Evolutionary conservation across 1,140 invertebrate genomes (phyloP).

Genomic region (Leptoteleia sp.): DNA sequence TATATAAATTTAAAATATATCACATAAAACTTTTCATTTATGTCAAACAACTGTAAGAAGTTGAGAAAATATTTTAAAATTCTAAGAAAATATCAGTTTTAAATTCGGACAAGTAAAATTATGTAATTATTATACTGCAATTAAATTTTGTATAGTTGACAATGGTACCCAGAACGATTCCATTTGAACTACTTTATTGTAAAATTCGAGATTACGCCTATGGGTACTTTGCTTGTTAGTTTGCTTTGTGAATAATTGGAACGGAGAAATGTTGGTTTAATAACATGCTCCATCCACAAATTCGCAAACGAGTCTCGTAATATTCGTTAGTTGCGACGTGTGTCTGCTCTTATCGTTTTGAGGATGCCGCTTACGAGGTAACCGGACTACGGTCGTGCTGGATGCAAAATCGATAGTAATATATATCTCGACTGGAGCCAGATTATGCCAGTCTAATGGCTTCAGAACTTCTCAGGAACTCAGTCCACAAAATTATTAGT

Average conservation of each 20-base stretch:
- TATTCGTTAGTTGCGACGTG: conserved; percentile 66
- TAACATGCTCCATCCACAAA: conserved; percentile 55
- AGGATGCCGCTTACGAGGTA: conserved; percentile 64
- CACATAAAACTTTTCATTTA: too few relatives aligned
- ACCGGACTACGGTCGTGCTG: conserved; percentile 63
- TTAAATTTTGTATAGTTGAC: too few relatives aligned
- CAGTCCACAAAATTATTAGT: conserved; percentile 51
- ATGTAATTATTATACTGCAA: too few relatives aligned
- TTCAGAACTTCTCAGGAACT: conserved; percentile 46
- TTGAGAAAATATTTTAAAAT: too few relatives aligned
- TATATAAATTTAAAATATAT: too few relatives aligned
- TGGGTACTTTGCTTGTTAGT: conserved; percentile 10
- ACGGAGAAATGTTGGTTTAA: conserved; percentile 58
- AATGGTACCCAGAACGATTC: too few relatives aligned
- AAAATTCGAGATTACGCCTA: too few relatives aligned
- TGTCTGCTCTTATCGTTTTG: conserved; percentile 65
- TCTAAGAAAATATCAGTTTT: too few relatives aligned
- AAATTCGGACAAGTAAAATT: too few relatives aligned
- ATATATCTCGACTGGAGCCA: conserved; percentile 58
- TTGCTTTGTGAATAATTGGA: conserved; percentile 55
- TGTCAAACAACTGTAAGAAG: too few relatives aligned
- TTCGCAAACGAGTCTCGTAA: conserved; percentile 59
- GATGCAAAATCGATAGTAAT: conserved; percentile 67
- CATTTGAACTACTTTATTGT: too few relatives aligned
- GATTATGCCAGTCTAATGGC: conserved; percentile 65